These are phyloP conservation scores for Melanerpes formicivorus DNA, from an alignment of 2,113 vertebrate genomes.

Conservation along the genomic window DNA sequence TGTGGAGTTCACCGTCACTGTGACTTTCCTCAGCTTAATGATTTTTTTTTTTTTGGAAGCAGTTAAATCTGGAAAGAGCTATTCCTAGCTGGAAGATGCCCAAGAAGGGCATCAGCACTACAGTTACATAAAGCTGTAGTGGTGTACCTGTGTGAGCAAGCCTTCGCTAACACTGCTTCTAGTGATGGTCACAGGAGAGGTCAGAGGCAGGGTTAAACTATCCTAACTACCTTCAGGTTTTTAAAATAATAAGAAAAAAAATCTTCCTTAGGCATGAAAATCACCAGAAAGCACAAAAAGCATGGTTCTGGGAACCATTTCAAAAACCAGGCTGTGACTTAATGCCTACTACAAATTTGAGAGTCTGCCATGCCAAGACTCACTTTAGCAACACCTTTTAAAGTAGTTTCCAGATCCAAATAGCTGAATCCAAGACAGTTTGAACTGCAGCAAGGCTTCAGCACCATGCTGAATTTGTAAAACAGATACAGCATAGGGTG, in stretches of 20 bases:
- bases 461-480: not conserved
- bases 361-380: not conserved
- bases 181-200: not conserved
- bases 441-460: not conserved
- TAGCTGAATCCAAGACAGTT: not conserved
- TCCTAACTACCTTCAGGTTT: not conserved
- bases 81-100: not conserved
- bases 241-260: not conserved
- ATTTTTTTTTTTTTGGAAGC: conserved; percentile 15
- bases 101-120: conserved; percentile 1
- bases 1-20: not conserved
- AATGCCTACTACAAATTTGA: not conserved
- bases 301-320: not conserved
- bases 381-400: not conserved
- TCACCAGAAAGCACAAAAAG: not conserved
- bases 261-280: not conserved
- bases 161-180: not conserved
- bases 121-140: not conserved
- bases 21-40: not conserved
- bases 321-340: not conserved
- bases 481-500: not conserved
- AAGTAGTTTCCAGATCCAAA: not conserved
- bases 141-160: not conserved
- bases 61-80: not conserved
- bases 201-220: not conserved